Conservation (phyloP, 2,888 invertebrate genomes). For the Leucoma salicis region DNA sequence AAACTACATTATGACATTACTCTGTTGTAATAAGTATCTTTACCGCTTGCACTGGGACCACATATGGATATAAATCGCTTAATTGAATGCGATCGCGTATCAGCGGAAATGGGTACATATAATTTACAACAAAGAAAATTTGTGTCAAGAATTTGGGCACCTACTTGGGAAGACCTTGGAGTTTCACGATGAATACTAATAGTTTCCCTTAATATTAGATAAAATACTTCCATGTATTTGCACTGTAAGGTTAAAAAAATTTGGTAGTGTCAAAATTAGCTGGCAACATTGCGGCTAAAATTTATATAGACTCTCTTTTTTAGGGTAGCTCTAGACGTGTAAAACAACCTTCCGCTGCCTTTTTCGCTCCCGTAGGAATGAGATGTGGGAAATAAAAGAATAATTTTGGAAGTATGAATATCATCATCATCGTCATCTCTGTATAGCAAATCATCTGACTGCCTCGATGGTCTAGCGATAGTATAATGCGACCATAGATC, state of each 20-base stretch:
- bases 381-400: no score
- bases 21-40: not conserved
- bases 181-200: constrained; percentile 3
- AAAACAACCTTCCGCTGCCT: not conserved
- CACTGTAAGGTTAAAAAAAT: no score
- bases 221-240: not conserved
- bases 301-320: not conserved
- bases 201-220: not conserved
- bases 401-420: no score
- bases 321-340: not conserved
- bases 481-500: no score
- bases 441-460: no score
- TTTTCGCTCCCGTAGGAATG: not conserved
- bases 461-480: no score
- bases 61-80: not conserved
- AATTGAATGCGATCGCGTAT: constrained; percentile 30
- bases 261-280: no score
- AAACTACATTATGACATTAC: not conserved
- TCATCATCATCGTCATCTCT: no score
- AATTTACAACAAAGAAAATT: constrained; percentile 38
- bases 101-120: constrained; percentile 30
- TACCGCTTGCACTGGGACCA: not conserved
- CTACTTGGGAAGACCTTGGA: constrained; percentile 18
- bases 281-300: not conserved
- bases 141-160: constrained; percentile 16